Percentiles rank a stretch among this genome's conserved stretches.
Conservation (phyloP, 2,888 invertebrate genomes). For the Drosophila kambysellisi region DNA sequence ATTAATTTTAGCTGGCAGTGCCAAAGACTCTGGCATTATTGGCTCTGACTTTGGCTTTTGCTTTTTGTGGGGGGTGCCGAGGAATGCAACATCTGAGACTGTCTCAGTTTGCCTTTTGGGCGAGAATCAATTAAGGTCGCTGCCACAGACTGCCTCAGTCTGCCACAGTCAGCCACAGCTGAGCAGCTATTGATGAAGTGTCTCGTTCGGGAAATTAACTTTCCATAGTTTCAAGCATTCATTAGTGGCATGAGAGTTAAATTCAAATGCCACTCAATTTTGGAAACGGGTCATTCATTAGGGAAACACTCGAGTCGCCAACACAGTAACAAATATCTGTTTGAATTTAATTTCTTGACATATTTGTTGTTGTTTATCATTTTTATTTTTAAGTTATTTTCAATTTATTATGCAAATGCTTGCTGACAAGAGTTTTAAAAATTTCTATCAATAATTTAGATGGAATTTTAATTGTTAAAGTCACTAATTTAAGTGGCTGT, state of each 20-base stretch:
- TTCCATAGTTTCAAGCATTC: slow-evolving; percentile 17
- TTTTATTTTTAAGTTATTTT: not conserved
- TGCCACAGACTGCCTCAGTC: slow-evolving; percentile 5
- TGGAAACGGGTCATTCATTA: slow-evolving; percentile 64
- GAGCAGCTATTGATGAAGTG: slow-evolving; percentile 17
- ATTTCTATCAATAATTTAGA: not conserved
- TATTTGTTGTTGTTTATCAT: not conserved
- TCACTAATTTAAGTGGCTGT: not conserved
- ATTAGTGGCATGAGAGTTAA: slow-evolving; percentile 20
- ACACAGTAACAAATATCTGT: not conserved
- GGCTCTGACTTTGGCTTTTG: slow-evolving; percentile 23
- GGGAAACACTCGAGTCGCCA: slow-evolving; percentile 10
- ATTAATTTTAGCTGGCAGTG: slow-evolving; percentile 56
- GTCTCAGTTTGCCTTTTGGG: slow-evolving; percentile 5
- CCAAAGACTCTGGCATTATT: slow-evolving; percentile 40
- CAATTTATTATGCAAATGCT: not conserved
- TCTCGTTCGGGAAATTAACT: slow-evolving; percentile 31
- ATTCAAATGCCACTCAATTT: slow-evolving; percentile 60
- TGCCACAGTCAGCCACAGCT: not conserved
- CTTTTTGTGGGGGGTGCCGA: not conserved
- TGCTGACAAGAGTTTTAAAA: not conserved
- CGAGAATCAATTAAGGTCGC: slow-evolving; percentile 62
- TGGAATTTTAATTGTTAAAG: not conserved
- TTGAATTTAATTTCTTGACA: not conserved
- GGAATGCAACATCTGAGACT: not conserved